phyloP scores from a whole-genome alignment of 2,888 invertebrate genomes.

The Tenthredo notha region DNA sequence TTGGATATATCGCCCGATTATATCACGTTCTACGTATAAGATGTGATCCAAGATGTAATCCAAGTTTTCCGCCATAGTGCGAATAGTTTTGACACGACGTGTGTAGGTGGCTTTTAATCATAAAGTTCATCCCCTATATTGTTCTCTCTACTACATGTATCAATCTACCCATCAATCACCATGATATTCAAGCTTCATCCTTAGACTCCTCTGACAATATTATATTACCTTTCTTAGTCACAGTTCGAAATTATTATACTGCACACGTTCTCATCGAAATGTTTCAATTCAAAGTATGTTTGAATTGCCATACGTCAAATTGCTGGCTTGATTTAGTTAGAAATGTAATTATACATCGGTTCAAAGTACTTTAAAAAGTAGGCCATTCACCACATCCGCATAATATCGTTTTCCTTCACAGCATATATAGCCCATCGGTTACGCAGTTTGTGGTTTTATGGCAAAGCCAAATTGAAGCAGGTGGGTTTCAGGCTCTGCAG shows the following conservation, averaged over 20 bases:
- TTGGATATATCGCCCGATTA: background rate
- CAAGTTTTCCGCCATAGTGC: background rate
- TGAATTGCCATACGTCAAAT: background rate
- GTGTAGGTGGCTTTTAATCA: constrained; percentile 9
- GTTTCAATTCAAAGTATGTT: background rate
- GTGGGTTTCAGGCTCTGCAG: background rate
- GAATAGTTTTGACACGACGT: constrained; percentile 8
- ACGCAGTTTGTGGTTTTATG: background rate
- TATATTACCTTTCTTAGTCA: background rate
- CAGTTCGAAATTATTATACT: background rate
- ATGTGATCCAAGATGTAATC: background rate
- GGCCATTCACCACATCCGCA: background rate
- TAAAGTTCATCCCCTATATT: background rate
- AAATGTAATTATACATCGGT: background rate
- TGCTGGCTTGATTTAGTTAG: background rate
- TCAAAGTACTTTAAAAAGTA: background rate
- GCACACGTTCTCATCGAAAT: background rate
- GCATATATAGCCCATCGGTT: background rate
- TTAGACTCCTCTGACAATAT: background rate
- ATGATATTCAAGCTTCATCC: background rate
- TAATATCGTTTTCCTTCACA: background rate
- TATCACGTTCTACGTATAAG: background rate
- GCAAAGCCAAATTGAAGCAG: background rate
- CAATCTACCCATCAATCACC: constrained; percentile 7
- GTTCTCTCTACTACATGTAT: background rate